These are phyloP conservation scores for Ophion slaviceki DNA, from an alignment of 2,888 invertebrate species.

Conservation along the genomic window DNA sequence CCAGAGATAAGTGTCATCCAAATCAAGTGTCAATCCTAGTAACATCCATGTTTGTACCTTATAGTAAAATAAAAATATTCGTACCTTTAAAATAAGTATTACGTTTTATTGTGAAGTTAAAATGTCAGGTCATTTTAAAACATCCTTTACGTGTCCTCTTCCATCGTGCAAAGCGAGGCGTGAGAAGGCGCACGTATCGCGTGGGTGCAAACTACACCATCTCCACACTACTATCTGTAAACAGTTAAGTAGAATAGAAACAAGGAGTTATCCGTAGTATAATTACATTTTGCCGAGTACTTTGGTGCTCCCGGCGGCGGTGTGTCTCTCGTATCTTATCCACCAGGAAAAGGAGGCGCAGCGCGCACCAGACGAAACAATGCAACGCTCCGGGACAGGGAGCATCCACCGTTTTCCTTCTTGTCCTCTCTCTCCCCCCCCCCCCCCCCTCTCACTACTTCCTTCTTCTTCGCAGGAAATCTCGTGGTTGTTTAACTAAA, in stretches of 20 bases:
- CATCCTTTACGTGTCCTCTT: conserved; percentile 13
- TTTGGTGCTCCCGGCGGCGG: conserved; percentile 57
- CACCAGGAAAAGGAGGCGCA: conserved; percentile 46
- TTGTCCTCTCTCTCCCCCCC: background rate
- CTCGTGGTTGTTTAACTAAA: conserved; percentile 54
- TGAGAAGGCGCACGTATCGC: conserved; percentile 40
- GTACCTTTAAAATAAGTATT: too few relatives aligned
- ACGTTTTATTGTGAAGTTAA: too few relatives aligned
- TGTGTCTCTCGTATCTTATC: conserved; percentile 51
- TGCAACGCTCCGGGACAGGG: conserved; percentile 39
- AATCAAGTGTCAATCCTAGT: too few relatives aligned
- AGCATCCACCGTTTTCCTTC: conserved; percentile 41
- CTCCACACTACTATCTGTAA: conserved; percentile 55
- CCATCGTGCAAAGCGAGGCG: conserved; percentile 29
- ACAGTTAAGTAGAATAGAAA: conserved; percentile 64
- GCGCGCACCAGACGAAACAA: conserved; percentile 54
- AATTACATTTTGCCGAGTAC: conserved; percentile 67
- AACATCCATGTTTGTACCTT: too few relatives aligned
- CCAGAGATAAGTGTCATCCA: too few relatives aligned
- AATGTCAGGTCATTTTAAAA: too few relatives aligned
- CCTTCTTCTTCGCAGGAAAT: conserved; percentile 23
- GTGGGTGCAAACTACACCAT: conserved; percentile 45
- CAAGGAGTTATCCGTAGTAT: conserved; percentile 66
- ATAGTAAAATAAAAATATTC: too few relatives aligned
- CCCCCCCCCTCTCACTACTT: background rate